Evolutionary conservation across 2,797 vertebrate species (phyloP).

Genomic region (Schizopygopsis pylzovi): DNA sequence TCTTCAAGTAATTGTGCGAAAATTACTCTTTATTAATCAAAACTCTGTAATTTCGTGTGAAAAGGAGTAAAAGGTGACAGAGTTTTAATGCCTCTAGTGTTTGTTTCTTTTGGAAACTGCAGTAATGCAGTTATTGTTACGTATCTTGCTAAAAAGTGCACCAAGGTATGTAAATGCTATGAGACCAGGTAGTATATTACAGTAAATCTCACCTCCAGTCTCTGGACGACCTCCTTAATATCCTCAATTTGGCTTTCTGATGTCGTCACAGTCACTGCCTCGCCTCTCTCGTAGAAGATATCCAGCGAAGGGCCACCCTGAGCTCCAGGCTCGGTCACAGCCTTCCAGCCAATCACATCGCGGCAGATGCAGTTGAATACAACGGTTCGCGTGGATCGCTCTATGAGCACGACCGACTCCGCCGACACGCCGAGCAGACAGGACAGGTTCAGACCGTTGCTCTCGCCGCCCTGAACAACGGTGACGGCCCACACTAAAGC

Average conservation of each 20-base stretch:
- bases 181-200: too few species aligned
- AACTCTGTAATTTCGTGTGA: too few species aligned
- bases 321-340: slow-evolving; percentile 72
- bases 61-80: too few species aligned
- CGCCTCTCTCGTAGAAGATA: slow-evolving; percentile 88
- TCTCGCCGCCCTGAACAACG: slow-evolving; percentile 64
- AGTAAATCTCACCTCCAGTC: slow-evolving; percentile 84
- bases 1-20: too few species aligned
- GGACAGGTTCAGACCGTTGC: slow-evolving; percentile 67
- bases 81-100: too few species aligned
- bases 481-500: slow-evolving; percentile 86
- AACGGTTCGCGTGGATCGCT: slow-evolving; percentile 78
- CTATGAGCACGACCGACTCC: slow-evolving; percentile 86
- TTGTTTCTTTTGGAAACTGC: too few species aligned
- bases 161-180: too few species aligned
- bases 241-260: slow-evolving; percentile 81
- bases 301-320: slow-evolving; percentile 82
- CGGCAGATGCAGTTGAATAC: slow-evolving; percentile 91
- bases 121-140: too few species aligned
- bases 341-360: slow-evolving; percentile 92
- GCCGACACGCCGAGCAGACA: slow-evolving; percentile 87
- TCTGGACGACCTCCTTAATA: slow-evolving; percentile 87
- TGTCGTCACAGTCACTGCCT: slow-evolving; percentile 81
- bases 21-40: too few species aligned
- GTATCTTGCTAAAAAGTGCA: too few species aligned